Evolutionary conservation across 2,797 vertebrate genomes (phyloP), one percentile per base, ranked within the genome.

Genomic region (Sciurus carolinensis): DNA sequence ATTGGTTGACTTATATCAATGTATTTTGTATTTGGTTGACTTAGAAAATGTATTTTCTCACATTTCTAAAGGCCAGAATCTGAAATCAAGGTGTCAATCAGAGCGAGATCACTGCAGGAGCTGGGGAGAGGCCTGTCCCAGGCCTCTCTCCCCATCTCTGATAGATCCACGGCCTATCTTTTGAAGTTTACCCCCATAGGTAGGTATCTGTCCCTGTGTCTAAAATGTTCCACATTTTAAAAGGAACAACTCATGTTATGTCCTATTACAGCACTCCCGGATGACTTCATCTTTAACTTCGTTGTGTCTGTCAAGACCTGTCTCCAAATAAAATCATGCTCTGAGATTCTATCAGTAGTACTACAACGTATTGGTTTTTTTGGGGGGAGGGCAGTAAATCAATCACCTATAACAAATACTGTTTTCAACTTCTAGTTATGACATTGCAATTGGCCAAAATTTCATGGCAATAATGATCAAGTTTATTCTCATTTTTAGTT

Each of bases 101-200:
- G 3, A 4, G 4, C 13, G 1, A 15, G 7, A 2, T 28, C 15
- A 2, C 6, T 52, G 5, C 50, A 39, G 9, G 36, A 20, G 17
- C 26, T n/a, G 47, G 8, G 20, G 15, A 84, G 54, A 20, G 1
- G 15, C 10, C 3, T 72, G 11, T 76, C 33, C 12, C 47, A 62
- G 13, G 1, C 9, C 1, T 84, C 13, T 14, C 18, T 9, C 6
- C 6, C 14, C 4, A 44, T 30, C 11, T 84, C 76, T 57, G 7
- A 17, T 59, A 22, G 20, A 7, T 26, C 11, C 7, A 44, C 64
- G 52, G 8, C n/a, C 22, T 13, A 36, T 14, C 36, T 24, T 50
- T 59, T 3, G 18, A 15, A 17, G 15, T 62, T 62, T 42, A 11
- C 3, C 10, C 10, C 5, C 6, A 4, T 14, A n/a, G 12, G 42